Evolutionary conservation across 2,113 vertebrate species (phyloP), one percentile per base, ranked within the genome.

Genomic region (Acrocephalus arundinaceus): DNA sequence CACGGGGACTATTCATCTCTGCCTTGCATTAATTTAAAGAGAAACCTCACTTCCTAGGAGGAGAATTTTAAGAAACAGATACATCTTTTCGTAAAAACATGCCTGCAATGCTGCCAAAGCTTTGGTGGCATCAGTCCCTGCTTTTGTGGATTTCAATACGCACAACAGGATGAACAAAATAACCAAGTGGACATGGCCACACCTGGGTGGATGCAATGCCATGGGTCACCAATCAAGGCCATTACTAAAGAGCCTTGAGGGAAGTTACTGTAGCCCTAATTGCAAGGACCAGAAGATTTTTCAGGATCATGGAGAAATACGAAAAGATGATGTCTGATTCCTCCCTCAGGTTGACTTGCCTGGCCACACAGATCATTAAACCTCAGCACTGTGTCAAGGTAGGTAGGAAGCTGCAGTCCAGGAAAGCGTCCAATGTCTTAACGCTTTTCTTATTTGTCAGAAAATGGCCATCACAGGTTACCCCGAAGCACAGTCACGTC

Each of bases 21-120:
- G 90, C 90, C 78, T 88, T 75, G 74, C 46, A 63, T 95, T 81
- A 77, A 95, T 92, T 84, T 96, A 85, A 83, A 94, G 71, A 71
- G 90, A 92, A 96, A 88, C 67, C 67, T 48, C 55, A 49, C 55
- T 83, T 96, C 59, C 46, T 82, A 58, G 84, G 21, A 95, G 68
- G 74, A 91, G 87, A 72, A 77, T 82, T 93, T 96, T 68, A 72
- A 89, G 68, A 66, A 95, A 78, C 45, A 94, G 79, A 85, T 71
- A 43, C 17, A 80, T 86, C 39, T 46, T 71, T 58, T 71, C 90
- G 67, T 85, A 73, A 79, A 94, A 92, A 86, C 72, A 88, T 3
- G 63, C 73, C 67, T 70, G 66, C 0, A 6, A 73, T 35, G 73
- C 52, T 79, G 82, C 81, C 81, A 75, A 77, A 75, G 75, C 74